Conservation (phyloP, 2,888 invertebrate genomes). For the Andrena fulva region DNA sequence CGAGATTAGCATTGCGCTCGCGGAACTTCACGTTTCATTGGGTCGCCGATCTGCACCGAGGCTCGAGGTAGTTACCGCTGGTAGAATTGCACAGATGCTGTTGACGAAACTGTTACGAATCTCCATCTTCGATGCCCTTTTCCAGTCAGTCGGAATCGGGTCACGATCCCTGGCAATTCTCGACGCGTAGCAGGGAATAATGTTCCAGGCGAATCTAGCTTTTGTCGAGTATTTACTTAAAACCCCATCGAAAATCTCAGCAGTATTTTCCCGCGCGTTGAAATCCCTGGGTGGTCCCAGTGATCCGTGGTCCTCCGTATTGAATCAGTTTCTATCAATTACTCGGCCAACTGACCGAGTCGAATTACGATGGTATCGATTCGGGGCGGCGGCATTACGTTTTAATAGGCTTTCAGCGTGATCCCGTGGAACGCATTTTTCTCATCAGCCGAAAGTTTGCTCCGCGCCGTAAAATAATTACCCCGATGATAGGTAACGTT, state of each 20-base stretch:
- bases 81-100: neutral
- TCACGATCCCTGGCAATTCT: neutral
- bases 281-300: conserved; percentile 65
- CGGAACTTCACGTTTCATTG: neutral
- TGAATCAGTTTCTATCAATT: conserved; percentile 31
- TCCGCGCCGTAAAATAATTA: conserved; percentile 33
- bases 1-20: conserved; percentile 27
- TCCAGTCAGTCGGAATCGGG: neutral
- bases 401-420: conserved; percentile 15
- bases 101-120: neutral
- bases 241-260: conserved; percentile 52
- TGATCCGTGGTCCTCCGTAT: conserved; percentile 13
- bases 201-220: neutral
- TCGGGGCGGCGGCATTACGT: neutral
- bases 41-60: neutral
- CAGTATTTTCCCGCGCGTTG: conserved; percentile 66
- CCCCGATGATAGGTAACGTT: neutral
- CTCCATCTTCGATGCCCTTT: too few species aligned
- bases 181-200: neutral
- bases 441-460: neutral
- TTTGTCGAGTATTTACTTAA: conserved; percentile 21
- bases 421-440: neutral
- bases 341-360: neutral
- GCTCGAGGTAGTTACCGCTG: neutral
- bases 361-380: conserved; percentile 10